Evolutionary conservation across 1,140 invertebrate species (phyloP).

Genomic region (Drosophila santomea): DNA sequence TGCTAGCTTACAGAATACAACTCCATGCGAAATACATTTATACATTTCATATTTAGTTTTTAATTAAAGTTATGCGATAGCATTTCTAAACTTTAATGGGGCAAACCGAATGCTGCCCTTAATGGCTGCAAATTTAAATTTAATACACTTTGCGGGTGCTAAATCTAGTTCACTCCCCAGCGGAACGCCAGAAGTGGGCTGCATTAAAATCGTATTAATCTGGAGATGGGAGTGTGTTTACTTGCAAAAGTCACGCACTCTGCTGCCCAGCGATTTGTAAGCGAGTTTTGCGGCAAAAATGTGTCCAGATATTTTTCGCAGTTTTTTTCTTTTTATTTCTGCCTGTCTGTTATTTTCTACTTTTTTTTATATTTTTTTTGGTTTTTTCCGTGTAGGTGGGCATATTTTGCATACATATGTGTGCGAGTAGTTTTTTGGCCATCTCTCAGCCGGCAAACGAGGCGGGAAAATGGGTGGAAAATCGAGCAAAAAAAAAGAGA

Average conservation of each 20-base stretch:
- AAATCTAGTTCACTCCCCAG: background rate
- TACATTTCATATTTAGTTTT: no score
- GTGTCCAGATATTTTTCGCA: constrained; percentile 33
- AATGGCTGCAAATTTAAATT: background rate
- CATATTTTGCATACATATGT: constrained; percentile 65
- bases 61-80: no score
- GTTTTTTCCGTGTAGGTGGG: constrained; percentile 38
- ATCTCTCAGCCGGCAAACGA: constrained; percentile 73
- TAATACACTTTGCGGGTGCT: background rate
- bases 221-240: constrained; percentile 16
- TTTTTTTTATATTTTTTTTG: background rate
- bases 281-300: constrained; percentile 24
- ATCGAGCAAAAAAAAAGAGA: constrained; percentile 4
- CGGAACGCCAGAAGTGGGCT: constrained; percentile 11
- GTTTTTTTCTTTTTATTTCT: constrained; percentile 19
- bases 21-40: no score
- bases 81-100: no score
- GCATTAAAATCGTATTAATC: constrained; percentile 34
- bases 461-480: constrained; percentile 49
- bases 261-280: constrained; percentile 39
- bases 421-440: constrained; percentile 26
- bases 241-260: constrained; percentile 15
- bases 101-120: no score
- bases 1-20: no score
- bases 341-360: constrained; percentile 4